Conservation (phyloP, 2,797 vertebrate species). For the Peromyscus aztecus region DNA sequence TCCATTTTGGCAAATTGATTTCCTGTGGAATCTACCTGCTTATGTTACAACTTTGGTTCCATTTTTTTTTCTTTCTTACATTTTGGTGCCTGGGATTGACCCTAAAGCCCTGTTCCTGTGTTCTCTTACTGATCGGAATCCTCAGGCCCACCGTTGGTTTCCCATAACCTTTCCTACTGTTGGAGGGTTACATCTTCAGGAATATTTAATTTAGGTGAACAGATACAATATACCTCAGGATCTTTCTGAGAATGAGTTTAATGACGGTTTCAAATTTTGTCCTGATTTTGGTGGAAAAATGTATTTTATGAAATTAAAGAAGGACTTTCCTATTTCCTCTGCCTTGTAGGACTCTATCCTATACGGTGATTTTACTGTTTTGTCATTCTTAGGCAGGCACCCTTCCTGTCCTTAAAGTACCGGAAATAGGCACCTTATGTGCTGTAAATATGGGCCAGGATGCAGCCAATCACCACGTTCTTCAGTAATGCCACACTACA, state of each 20-base stretch:
- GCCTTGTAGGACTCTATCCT: not conserved
- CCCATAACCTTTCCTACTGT: not conserved
- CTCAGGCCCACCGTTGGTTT: not conserved
- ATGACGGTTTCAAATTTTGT: conserved; percentile 35
- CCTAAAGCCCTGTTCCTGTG: not conserved
- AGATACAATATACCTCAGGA: conserved; percentile 40
- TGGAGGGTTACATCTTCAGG: conserved; percentile 1
- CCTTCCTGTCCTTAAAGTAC: not conserved
- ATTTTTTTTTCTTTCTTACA: not conserved
- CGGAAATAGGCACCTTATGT: not conserved
- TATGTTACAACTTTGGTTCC: not conserved
- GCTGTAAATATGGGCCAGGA: not conserved
- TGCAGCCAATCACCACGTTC: not conserved
- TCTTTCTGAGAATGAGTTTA: conserved; percentile 31
- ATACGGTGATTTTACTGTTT: not conserved
- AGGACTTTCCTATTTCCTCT: not conserved
- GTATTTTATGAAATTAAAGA: not conserved
- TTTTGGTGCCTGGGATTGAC: not conserved
- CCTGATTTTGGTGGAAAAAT: not conserved
- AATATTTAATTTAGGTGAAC: conserved; percentile 2
- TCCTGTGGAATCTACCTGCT: conserved; percentile 22
- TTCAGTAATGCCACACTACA: not conserved
- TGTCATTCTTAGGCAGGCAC: not conserved
- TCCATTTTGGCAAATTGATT: conserved; percentile 2
- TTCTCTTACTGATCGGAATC: not conserved